phyloP scores from a whole-genome alignment of 2,113 vertebrate species.

The Numida meleagris region DNA sequence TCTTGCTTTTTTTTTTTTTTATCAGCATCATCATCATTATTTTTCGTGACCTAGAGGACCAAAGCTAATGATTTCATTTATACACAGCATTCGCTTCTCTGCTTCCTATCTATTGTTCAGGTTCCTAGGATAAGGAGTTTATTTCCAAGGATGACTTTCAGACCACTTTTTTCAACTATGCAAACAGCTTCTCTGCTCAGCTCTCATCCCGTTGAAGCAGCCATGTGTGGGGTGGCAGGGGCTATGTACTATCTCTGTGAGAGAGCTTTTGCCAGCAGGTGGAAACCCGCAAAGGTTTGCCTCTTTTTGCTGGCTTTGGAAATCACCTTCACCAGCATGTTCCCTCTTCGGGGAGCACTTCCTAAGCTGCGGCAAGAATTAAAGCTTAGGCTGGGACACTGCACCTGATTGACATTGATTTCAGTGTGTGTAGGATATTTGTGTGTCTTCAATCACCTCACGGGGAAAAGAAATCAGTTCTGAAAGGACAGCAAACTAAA shows the following conservation, averaged over 20 bases:
- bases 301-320: slow-evolving; percentile 79
- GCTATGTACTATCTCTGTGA: slow-evolving; percentile 88
- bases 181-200: slow-evolving; percentile 85
- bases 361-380: slow-evolving; percentile 71
- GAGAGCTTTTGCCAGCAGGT: slow-evolving; percentile 83
- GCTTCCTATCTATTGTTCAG: slow-evolving; percentile 85
- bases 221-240: slow-evolving; percentile 85
- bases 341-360: slow-evolving; percentile 66
- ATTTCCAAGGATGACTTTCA: slow-evolving; percentile 82
- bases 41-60: slow-evolving; percentile 51
- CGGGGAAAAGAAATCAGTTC: slow-evolving; percentile 62
- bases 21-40: not conserved
- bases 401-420: slow-evolving; percentile 77
- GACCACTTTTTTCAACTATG: slow-evolving; percentile 84
- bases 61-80: slow-evolving; percentile 56
- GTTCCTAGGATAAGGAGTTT: slow-evolving; percentile 84
- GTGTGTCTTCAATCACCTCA: slow-evolving; percentile 71
- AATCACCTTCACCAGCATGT: slow-evolving; percentile 68
- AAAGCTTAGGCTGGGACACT: slow-evolving; percentile 70
- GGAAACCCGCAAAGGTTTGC: slow-evolving; percentile 89
- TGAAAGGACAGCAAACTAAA: slow-evolving; percentile 81
- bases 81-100: slow-evolving; percentile 74
- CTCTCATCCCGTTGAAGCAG: slow-evolving; percentile 86
- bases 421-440: slow-evolving; percentile 63
- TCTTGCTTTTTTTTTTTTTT: not conserved